Base-by-base conservation (phyloP, 2,797 vertebrate genomes). In the Sardinella longiceps region DNA sequence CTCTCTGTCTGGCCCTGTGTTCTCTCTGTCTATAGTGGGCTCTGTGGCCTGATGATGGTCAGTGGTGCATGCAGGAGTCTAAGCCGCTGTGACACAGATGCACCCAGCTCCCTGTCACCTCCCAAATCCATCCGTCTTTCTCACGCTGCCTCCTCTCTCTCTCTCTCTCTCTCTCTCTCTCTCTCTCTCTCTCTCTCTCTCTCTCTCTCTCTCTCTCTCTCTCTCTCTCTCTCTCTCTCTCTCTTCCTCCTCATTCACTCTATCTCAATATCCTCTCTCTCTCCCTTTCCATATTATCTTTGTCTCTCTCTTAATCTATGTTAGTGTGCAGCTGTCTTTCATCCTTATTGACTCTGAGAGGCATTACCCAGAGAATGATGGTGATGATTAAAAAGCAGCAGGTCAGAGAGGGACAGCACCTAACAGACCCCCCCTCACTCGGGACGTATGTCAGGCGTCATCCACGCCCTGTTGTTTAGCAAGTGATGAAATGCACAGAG, bases 281-380 rank as follows among this genome's bases (percentile, higher is more conserved):
- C 33, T 46, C 37, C 37, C 5, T 28, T 82, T 11, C 46, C 84
- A 60, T 23, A 58, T 66, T 81, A 14, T 74, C 56, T n/a, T 58
- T 74, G n/a, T 58, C 70, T 77, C 70, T 77, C 70, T 77, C 37
- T 77, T 77, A 23, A 43, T 77, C 70, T 77, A 5, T 18, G 70
- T 77, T 43, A 43, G 70, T 5, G 33, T 39, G 15, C 5, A 74
- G 30, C 45, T 70, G 30, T 45, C 56, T 25, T 25, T 25, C 28
- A 48, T 43, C 30, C 58, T 84, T 82, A 25, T 20, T 81, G 15
- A 15, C 43, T 66, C 11, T n/a, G 45, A 25, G 66, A 74, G 12
- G 18, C 66, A 74, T 74, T 33, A 33, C 25, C 30, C 66, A 20
- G 30, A 74, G 66, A 74, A 37, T 74, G 33, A 74, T 74, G 66